These are phyloP conservation scores for Aeoliscus strigatus DNA, from an alignment of 2,797 vertebrate genomes.

Conservation along the genomic window DNA sequence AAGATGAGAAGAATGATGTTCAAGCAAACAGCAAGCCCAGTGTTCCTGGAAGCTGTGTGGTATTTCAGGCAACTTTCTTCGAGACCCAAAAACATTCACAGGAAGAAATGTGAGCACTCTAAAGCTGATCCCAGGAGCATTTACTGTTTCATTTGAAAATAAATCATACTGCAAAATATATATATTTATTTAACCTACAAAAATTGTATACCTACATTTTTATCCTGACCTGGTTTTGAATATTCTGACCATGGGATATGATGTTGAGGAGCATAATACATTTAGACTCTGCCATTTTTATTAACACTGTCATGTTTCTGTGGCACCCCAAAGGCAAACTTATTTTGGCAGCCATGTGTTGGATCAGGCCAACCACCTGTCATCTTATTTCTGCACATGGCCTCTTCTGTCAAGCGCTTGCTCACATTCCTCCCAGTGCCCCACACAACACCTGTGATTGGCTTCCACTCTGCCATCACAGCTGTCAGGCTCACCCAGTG, in stretches of 20 bases:
- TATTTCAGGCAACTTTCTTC: too few relatives aligned
- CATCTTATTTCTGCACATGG: conserved; percentile 65
- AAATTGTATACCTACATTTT: too few relatives aligned
- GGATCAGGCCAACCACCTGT: conserved; percentile 69
- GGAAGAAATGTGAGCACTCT: too few relatives aligned
- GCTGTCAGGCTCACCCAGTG: conserved; percentile 58
- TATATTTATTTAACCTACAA: too few relatives aligned
- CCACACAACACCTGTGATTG: conserved; percentile 65
- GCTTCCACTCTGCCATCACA: conserved; percentile 58
- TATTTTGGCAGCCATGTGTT: conserved; percentile 53
- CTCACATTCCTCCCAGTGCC: conserved; percentile 52
- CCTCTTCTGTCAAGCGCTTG: conserved; percentile 59
- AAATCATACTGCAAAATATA: too few relatives aligned
- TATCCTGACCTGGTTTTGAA: conserved; percentile 1
- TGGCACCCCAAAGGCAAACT: conserved; percentile 47
- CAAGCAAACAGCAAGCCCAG: too few relatives aligned
- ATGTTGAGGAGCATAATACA: conserved; percentile 31
- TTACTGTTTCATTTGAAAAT: too few relatives aligned
- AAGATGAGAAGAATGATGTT: too few relatives aligned
- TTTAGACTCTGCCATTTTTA: conserved; percentile 55
- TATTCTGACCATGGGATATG: conserved; percentile 20
- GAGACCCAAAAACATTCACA: too few relatives aligned
- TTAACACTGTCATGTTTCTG: conserved; percentile 50
- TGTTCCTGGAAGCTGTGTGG: too few relatives aligned
- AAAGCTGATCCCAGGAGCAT: too few relatives aligned